Evolutionary conservation across 2,888 invertebrate species (phyloP).

Genomic region (Troides helena): DNA sequence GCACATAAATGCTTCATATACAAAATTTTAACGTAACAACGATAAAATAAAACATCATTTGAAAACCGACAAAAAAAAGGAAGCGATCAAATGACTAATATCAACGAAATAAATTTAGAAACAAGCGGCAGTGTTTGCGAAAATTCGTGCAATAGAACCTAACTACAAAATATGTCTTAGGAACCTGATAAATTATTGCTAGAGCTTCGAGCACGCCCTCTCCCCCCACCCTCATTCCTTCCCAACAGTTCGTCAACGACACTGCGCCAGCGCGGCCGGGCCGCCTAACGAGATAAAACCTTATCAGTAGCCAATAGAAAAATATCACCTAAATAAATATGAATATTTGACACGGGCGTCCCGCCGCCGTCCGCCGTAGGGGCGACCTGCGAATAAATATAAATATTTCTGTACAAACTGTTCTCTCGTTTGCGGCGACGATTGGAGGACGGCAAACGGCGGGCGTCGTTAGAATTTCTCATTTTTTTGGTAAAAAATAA

Average conservation of each 20-base stretch:
- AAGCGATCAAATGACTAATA: constrained; percentile 67
- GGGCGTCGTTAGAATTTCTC: constrained; percentile 53
- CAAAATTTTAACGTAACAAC: constrained; percentile 69
- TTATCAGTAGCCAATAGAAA: constrained; percentile 80
- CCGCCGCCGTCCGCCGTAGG: constrained; percentile 45
- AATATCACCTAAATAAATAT: constrained; percentile 81
- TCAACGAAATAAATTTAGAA: constrained; percentile 64
- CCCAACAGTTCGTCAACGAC: constrained; percentile 53
- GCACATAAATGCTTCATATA: constrained; percentile 78
- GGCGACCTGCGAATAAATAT: constrained; percentile 46
- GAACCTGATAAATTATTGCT: constrained; percentile 81
- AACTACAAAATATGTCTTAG: constrained; percentile 79
- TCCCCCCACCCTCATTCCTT: constrained; percentile 46
- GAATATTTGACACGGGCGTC: constrained; percentile 62
- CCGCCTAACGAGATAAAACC: constrained; percentile 74
- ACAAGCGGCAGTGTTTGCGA: constrained; percentile 79
- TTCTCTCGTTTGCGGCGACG: constrained; percentile 36
- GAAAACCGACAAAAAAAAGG: constrained; percentile 54
- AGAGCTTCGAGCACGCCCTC: constrained; percentile 67
- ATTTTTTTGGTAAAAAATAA: constrained; percentile 72
- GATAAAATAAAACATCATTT: constrained; percentile 53
- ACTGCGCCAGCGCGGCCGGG: constrained; percentile 59
- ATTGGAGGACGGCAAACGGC: constrained; percentile 35
- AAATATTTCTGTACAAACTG: constrained; percentile 39
- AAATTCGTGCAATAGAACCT: constrained; percentile 78